Percentiles rank a stretch among this genome's conserved stretches.
These are phyloP conservation scores for Siniperca scherzeri DNA, from an alignment of 2,797 vertebrate species.

Conservation along the genomic window DNA sequence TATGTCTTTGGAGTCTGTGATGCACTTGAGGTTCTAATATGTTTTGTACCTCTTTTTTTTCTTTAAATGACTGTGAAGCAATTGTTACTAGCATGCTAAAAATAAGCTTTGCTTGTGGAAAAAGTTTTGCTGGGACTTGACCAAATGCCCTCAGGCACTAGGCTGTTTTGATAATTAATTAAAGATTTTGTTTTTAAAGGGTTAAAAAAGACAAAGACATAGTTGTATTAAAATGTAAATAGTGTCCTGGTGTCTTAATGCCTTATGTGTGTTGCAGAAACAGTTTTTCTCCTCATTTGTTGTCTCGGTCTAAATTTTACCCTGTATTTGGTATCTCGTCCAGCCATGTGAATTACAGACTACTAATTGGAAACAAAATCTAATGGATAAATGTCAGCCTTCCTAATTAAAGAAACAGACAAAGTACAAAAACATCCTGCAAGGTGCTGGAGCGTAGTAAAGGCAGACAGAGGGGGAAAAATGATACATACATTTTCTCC, in stretches of 20 bases:
- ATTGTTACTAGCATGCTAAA: background rate
- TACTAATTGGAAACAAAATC: conserved; percentile 14
- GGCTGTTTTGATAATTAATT: background rate
- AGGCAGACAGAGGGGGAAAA: background rate
- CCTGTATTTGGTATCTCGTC: background rate
- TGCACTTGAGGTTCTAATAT: background rate
- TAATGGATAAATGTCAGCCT: conserved; percentile 24
- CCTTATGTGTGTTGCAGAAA: background rate
- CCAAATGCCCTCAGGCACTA: background rate
- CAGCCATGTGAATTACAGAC: background rate
- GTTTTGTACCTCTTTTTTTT: background rate
- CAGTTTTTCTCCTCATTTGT: background rate
- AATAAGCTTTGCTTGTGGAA: background rate
- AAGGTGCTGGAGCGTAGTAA: background rate
- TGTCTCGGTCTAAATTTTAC: background rate
- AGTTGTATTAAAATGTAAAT: background rate
- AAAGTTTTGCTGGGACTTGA: background rate
- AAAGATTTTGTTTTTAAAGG: background rate
- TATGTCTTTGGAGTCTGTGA: background rate
- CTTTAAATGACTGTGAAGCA: background rate
- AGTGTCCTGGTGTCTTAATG: background rate
- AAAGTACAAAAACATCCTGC: background rate
- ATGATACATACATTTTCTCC: background rate
- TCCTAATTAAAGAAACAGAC: conserved; percentile 18
- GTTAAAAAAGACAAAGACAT: background rate